A percentile compares a stretch with the other conserved stretches of the same genome.
Conservation (phyloP, 2,113 vertebrate genomes). For the Lophius piscatorius region DNA sequence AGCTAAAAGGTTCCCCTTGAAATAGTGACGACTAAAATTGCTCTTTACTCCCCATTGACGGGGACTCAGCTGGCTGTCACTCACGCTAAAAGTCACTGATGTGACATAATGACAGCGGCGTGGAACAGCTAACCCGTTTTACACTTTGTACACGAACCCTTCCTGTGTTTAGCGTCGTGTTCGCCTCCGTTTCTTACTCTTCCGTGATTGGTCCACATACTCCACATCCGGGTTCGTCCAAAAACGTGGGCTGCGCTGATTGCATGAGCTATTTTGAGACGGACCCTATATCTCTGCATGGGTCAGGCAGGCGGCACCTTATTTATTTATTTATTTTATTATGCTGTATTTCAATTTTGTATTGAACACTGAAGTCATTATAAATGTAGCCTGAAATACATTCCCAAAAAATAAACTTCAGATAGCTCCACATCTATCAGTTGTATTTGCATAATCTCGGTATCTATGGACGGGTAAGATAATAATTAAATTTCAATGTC, state of each 20-base stretch:
- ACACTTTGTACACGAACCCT: slow-evolving; percentile 26
- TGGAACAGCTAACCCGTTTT: slow-evolving; percentile 16
- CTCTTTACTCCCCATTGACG: accelerated
- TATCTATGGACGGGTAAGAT: no score
- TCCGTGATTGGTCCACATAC: slow-evolving; percentile 46
- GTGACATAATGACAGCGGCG: not conserved
- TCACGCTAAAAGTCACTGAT: not conserved
- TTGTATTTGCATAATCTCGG: no score
- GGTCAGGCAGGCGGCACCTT: not conserved
- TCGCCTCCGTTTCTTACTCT: slow-evolving; percentile 40
- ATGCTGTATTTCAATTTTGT: no score
- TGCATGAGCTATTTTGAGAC: slow-evolving; percentile 69
- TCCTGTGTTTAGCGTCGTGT: not conserved
- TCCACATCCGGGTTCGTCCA: slow-evolving; percentile 60
- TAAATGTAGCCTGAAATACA: no score
- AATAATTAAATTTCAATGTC: no score
- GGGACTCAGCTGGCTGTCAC: accelerated
- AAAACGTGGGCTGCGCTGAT: slow-evolving; percentile 75
- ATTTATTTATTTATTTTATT: not conserved
- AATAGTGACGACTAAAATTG: accelerated
- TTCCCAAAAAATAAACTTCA: no score
- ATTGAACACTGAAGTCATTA: no score
- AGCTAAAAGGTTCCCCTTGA: slow-evolving; percentile 43
- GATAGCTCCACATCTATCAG: no score
- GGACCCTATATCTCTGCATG: slow-evolving; percentile 18